phyloP scores from a whole-genome alignment of 2,113 vertebrate species.

The Phaetusa simplex region DNA sequence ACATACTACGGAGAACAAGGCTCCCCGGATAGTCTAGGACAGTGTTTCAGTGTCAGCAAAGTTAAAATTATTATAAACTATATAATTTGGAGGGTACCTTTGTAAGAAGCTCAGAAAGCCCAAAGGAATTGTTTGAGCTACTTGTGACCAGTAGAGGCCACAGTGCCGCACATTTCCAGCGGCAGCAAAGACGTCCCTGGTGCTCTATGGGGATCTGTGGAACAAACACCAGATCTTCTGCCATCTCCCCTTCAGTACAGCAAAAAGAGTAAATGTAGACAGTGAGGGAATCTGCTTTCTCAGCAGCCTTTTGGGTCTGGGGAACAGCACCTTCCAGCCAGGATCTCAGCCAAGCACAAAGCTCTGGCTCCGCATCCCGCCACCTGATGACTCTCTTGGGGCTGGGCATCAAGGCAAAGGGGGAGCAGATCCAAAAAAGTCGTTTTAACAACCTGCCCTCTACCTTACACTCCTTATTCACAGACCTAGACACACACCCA shows the following conservation, averaged over 20 bases:
- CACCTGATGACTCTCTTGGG: background rate
- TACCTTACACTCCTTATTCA: background rate
- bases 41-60: background rate
- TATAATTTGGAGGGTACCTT: background rate
- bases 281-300: background rate
- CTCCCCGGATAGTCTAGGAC: background rate
- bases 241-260: background rate
- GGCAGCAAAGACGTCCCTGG: rapidly evolving
- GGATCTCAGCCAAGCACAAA: background rate
- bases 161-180: rapidly evolving
- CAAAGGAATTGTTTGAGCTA: background rate
- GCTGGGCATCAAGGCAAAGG: background rate
- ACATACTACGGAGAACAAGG: background rate
- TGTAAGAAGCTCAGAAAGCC: background rate
- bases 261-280: rapidly evolving
- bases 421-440: background rate
- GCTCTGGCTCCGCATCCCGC: background rate
- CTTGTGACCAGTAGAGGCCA: background rate
- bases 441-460: background rate
- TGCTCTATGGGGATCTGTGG: background rate
- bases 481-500: background rate
- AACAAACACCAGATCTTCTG: background rate
- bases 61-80: background rate
- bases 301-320: background rate
- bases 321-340: background rate